Percentiles rank a stretch among this genome's conserved stretches.
These are phyloP conservation scores for Drosophila nasuta DNA, from an alignment of 1,140 invertebrate genomes.

Conservation along the genomic window DNA sequence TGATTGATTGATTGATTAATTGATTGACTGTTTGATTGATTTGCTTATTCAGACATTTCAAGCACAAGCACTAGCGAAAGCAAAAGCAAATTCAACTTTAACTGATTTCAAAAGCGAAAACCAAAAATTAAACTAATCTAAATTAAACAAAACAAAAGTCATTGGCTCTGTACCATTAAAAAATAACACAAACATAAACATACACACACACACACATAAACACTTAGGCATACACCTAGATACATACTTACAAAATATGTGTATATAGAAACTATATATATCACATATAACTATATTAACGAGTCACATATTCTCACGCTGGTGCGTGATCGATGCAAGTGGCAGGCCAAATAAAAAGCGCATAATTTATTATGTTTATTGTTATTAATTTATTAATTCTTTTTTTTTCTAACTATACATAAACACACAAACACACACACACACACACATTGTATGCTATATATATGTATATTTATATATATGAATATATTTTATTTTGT, in stretches of 20 bases:
- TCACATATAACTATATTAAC: conserved; percentile 15
- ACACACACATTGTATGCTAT: conserved; percentile 34
- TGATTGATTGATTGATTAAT: conserved; percentile 12
- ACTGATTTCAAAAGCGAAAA: conserved; percentile 57
- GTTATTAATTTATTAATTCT: conserved; percentile 76
- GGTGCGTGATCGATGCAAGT: conserved; percentile 68
- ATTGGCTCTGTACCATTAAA: conserved; percentile 64
- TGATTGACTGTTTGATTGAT: conserved; percentile 13
- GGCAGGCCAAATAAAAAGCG: conserved; percentile 76
- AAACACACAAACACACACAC: conserved; percentile 24
- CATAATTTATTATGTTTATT: conserved; percentile 81
- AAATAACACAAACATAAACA: conserved; percentile 7
- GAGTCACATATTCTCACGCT: conserved; percentile 56
- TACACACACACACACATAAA: conserved; percentile 23
- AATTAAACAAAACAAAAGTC: conserved; percentile 53
- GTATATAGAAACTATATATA: conserved; percentile 41
- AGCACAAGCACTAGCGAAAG: conserved; percentile 31
- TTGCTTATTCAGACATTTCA: conserved; percentile 40
- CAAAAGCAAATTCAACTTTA: conserved; percentile 56
- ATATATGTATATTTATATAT: conserved; percentile 13
- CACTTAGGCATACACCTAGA: conserved; percentile 32
- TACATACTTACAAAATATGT: conserved; percentile 39
- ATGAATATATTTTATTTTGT: conserved; percentile 56
- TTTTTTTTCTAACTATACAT: conserved; percentile 37
- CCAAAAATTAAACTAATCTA: conserved; percentile 51